Conservation (phyloP, 2,888 invertebrate genomes). For the Leptopilina syphax region DNA sequence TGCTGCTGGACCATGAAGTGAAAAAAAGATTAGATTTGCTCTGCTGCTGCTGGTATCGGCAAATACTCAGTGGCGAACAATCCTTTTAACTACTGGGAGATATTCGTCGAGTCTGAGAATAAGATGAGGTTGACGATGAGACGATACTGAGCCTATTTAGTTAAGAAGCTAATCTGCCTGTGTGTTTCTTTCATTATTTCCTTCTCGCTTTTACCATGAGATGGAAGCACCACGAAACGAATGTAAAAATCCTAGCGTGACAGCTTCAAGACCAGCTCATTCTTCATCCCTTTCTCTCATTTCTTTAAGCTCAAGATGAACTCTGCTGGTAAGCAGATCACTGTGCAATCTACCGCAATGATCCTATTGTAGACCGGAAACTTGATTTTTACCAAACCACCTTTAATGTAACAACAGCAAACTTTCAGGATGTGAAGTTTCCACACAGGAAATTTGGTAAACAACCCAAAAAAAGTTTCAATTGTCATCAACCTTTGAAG, state of each 20-base stretch:
- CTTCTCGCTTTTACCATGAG: constrained; percentile 23
- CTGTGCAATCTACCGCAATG: constrained; percentile 67
- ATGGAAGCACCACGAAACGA: constrained; percentile 44
- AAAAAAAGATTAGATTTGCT: constrained; percentile 13
- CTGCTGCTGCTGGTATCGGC: constrained; percentile 39
- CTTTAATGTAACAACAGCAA: constrained; percentile 43
- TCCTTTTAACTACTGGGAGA: constrained; percentile 26
- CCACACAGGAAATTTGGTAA: too few relatives aligned
- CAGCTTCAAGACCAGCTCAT: constrained; percentile 62
- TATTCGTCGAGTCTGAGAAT: neutral
- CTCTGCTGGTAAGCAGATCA: constrained; percentile 66
- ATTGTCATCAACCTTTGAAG: too few relatives aligned
- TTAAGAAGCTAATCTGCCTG: constrained; percentile 69
- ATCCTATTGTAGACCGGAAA: constrained; percentile 63
- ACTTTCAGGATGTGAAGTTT: constrained; percentile 37
- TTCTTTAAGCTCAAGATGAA: constrained; percentile 53
- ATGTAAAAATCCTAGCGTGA: constrained; percentile 63
- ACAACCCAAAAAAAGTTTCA: too few relatives aligned
- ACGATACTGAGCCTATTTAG: constrained; percentile 66
- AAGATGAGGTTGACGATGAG: constrained; percentile 43
- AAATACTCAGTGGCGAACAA: constrained; percentile 22
- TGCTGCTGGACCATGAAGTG: constrained; percentile 7
- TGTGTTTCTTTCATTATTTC: constrained; percentile 44
- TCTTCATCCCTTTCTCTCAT: constrained; percentile 54
- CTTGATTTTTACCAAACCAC: constrained; percentile 57